Evolutionary conservation across 2,113 vertebrate genomes (phyloP), one percentile per base, ranked within the genome.

Genomic region (Ciconia maguari): DNA sequence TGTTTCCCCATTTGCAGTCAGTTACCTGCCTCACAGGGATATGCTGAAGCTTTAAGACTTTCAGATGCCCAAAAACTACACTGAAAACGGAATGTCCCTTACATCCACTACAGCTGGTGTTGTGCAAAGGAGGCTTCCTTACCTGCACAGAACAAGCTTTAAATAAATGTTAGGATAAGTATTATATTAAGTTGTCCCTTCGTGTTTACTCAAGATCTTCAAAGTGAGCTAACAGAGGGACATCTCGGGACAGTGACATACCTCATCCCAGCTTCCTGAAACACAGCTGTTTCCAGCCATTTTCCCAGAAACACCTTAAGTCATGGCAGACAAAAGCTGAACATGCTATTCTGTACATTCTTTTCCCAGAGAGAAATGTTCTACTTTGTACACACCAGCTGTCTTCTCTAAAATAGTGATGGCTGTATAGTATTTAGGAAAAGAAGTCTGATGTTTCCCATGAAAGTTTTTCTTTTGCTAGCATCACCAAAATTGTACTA

Each of bases 1-100:
- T 38, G 5, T 46, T 78, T 68, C 21, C 3, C 32, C 4, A 14
- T 32, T 34, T 55, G 7, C 25, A 57, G 48, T 38, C 22, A 30
- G 17, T 24, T 90, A 62, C 14, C 36, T 52, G 10, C 17, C 48
- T 83, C 29, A 62, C 8, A 57, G 15, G 10, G 5, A 27, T 29
- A 48, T 18, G 9, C 20, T 68, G 48, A 62, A 51, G 12, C 3
- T 51, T 20, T 79, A 41, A 68, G 54, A 41, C 22, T 57, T 25
- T 42, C n/a, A 30, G 49, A 16, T 79, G 36, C 7, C 6, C 4
- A 1, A 58, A 79, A 65, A 51, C 2, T 1, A 1, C 36, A 12
- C 11, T 32, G 22, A 60, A 65, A 64, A 58, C 32, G 2, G 9
- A 42, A 51, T 9, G 17, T 9, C 13, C 7, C 17, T 92, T 75